Evolutionary conservation across 92 coral and sea anemone species (phyloP), one percentile per base, ranked within the genome.

Genomic region (Phenganax marumi): DNA sequence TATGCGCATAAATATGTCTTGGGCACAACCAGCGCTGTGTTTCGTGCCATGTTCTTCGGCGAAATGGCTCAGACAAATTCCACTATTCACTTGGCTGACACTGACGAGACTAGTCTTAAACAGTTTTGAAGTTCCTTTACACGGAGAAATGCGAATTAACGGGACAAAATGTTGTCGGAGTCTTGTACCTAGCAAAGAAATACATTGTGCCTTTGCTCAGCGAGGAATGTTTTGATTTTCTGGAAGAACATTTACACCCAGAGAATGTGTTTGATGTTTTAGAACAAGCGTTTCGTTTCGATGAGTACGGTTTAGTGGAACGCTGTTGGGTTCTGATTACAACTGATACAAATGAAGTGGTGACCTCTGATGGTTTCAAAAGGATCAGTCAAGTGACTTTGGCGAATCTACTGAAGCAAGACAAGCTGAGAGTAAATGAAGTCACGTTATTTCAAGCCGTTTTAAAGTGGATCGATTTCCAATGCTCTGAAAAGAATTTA

Each of bases 381-480:
- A 47, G 76, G 39, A 68, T 88, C 52, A 61, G 79, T 10, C 71
- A 33, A 26, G 69, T 74, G 47, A 48, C 81, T 48, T 58, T 90
- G 43, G 75, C 54, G 50, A 25, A 48, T 70, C 16, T 90, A 17
- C 84, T 90, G 46, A 66, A 79, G 53, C 84, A 83, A 19, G 80
- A 90, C 11, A 57, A 79, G 3, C 19, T 85, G 56, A 26, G 69
- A 14, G 68, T 88, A 33, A n/a, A 51, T 24, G 93, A 90, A 52
- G 76, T 85, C 50, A 71, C 85, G 6, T 72, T 90, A 52, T 90
- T 90, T 65, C n/a, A 85, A 78, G 93, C 91, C 33, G 93, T 90
- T 12, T 73, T 85, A 23, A 52, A 56, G 75, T 90, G 93, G 93
- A 88, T 84, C 21, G 48, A 22, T 26, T 70, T 49, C 18, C 87